phyloP scores from a whole-genome alignment of 2,797 vertebrate genomes.

The Acanthurus lineatus region DNA sequence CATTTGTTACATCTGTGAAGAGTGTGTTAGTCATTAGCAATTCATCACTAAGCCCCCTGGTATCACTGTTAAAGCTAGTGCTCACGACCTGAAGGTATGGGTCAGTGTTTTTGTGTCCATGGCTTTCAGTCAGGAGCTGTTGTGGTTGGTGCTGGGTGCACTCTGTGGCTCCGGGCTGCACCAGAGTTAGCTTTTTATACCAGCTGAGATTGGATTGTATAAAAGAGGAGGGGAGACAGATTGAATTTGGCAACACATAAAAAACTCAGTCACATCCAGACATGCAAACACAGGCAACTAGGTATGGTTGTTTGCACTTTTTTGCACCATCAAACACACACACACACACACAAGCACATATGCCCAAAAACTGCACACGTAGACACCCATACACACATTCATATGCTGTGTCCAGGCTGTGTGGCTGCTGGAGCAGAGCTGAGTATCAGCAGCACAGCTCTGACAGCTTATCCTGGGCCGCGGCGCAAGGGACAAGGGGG shows the following conservation, averaged over 20 bases:
- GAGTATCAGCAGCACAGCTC: slow-evolving; percentile 76
- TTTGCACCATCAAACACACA: slow-evolving; percentile 3
- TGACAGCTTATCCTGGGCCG: slow-evolving; percentile 79
- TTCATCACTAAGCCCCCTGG: slow-evolving; percentile 61
- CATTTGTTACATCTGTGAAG: slow-evolving; percentile 79
- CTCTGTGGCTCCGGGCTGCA: slow-evolving; percentile 62
- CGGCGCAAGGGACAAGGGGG: slow-evolving; percentile 68
- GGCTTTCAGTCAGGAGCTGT: slow-evolving; percentile 59
- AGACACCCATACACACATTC: slow-evolving; percentile 13
- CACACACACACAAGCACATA: neutral
- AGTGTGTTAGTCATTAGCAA: slow-evolving; percentile 74
- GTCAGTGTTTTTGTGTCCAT: slow-evolving; percentile 75
- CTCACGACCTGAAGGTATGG: slow-evolving; percentile 64
- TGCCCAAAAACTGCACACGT: neutral
- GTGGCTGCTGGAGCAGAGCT: slow-evolving; percentile 65
- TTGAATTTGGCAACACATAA: slow-evolving; percentile 46
- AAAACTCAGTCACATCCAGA: slow-evolving; percentile 24
- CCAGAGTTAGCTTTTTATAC: slow-evolving; percentile 55
- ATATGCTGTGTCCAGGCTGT: slow-evolving; percentile 51
- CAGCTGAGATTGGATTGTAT: slow-evolving; percentile 60
- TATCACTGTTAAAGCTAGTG: slow-evolving; percentile 66
- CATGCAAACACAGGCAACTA: slow-evolving; percentile 32
- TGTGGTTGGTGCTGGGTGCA: slow-evolving; percentile 54
- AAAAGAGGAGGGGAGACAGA: slow-evolving; percentile 36
- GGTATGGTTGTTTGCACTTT: slow-evolving; percentile 30